Evolutionary conservation across 2,888 invertebrate species (phyloP), one percentile per base, ranked within the genome.

Genomic region (Pyrocoelia pectoralis): DNA sequence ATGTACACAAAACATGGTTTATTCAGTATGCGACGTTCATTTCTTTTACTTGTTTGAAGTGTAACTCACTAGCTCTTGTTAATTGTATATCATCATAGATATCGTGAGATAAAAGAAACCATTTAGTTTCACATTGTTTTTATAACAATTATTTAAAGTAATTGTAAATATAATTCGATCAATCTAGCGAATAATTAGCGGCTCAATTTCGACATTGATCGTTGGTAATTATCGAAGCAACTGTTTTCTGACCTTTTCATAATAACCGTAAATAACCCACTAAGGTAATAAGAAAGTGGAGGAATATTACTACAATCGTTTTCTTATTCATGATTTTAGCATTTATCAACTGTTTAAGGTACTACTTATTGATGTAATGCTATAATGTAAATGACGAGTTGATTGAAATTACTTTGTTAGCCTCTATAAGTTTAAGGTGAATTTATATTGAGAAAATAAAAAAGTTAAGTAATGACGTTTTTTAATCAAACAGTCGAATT

Each of bases 21-120:
- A 64, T 59, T 64, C 59, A 64, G 52, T 59, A 59, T 56, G 59
- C 64, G 59, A 56, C 59, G 55, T 54, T 24, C 46, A 51, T 55
- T 64, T 64, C 61, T 61, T 61, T 41, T 43, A 55, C 29, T 48
- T 29, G 41, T 50, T 51, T 24, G 18, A 19, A 55, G 54, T 55
- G 54, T 50, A 29, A 54, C 54, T 28, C 53, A 19, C 46, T 51
- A 50, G 38, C 50, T 53, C 40, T 52, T 60, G 64, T 59, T 65
- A 65, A 65, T 65, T 65, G 65, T 65, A 65, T 65, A 65, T 65
- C 65, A 61, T 65, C 65, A 65, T 61, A 60, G 56, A 51, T 56
- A 65, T 61, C 60, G 65, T 61, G 65, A 65, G 60, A 60, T 65
- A 65, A 65, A 61, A 38, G 56, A 49, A 50, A 64, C 41, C 51